Conservation (phyloP, 2,797 vertebrate genomes). For the Iguana delicatissima region DNA sequence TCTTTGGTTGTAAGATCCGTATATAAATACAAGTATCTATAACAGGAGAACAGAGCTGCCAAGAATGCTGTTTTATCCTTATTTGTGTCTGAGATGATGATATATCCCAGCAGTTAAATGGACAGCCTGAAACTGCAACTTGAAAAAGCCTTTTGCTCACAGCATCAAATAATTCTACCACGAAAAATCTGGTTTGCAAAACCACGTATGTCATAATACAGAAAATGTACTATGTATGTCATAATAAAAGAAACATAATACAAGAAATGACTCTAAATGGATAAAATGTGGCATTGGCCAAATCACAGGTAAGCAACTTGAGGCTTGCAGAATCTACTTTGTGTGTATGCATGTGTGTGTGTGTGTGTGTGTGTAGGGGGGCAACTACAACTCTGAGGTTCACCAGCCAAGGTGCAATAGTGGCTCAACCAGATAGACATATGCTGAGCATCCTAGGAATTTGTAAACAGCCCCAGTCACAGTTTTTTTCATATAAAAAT, state of each 20-base stretch:
- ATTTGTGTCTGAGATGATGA: not conserved
- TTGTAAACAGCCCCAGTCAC: not conserved
- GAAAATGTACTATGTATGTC: not conserved
- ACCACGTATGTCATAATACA: constrained; percentile 1
- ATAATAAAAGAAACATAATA: no score
- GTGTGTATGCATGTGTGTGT: not conserved
- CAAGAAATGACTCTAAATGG: not conserved
- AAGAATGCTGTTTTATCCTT: constrained; percentile 3
- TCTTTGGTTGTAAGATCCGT: not conserved
- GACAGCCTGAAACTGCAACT: not conserved
- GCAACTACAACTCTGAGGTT: not conserved
- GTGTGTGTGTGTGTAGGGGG: no score
- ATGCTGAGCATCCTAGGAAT: not conserved
- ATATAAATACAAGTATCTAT: constrained; percentile 8
- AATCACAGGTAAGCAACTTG: not conserved
- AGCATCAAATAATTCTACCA: constrained; percentile 3
- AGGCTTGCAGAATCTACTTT: not conserved
- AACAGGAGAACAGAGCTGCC: not conserved
- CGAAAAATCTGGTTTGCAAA: not conserved
- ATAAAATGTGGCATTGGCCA: not conserved
- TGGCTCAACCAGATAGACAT: not conserved
- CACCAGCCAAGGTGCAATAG: not conserved
- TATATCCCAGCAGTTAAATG: not conserved
- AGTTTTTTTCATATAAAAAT: not conserved
- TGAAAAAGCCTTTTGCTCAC: not conserved